Conservation (phyloP, 2,888 invertebrate genomes). For the Mimachlamys varia region DNA sequence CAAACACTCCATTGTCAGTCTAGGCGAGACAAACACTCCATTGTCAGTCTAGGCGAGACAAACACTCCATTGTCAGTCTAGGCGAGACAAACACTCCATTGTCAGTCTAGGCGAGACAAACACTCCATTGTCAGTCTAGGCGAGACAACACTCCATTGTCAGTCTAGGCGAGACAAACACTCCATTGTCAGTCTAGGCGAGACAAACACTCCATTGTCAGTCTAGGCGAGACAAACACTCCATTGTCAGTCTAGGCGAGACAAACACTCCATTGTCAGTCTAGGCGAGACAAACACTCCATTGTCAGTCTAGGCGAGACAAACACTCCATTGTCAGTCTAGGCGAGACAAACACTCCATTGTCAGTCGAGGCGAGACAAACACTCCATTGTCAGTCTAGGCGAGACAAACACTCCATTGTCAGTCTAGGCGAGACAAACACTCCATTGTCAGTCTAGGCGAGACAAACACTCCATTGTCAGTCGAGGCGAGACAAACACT, state of each 20-base stretch:
- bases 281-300: too few species aligned
- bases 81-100: neutral
- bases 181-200: neutral
- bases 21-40: neutral
- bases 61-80: neutral
- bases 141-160: neutral
- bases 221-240: too few species aligned
- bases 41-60: neutral
- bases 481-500: neutral
- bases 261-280: neutral
- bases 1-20: too few species aligned
- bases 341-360: too few species aligned
- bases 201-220: neutral
- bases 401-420: too few species aligned
- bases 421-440: neutral
- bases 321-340: neutral
- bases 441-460: neutral
- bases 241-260: neutral
- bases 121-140: neutral
- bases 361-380: neutral
- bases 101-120: too few species aligned
- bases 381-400: neutral
- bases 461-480: too few species aligned
- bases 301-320: neutral
- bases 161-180: too few species aligned